Percentiles rank a stretch among this genome's conserved stretches.
These are phyloP conservation scores for Aplodontia rufa DNA, from an alignment of 2,113 vertebrate genomes.

Conservation along the genomic window DNA sequence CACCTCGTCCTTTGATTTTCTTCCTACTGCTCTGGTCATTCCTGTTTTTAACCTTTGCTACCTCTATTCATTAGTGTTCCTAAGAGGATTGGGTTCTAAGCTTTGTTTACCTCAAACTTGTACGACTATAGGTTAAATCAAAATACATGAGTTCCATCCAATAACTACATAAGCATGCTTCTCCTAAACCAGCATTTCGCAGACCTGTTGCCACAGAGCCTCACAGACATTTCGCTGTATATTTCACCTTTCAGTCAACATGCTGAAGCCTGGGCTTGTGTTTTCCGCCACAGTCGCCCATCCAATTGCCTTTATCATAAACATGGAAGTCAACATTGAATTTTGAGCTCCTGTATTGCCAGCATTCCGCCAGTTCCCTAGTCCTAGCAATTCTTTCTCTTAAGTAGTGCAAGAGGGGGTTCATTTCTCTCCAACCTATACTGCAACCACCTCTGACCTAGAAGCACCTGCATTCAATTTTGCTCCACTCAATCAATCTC, in stretches of 20 bases:
- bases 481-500: neutral
- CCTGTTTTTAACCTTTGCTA: neutral
- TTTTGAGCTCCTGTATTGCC: neutral
- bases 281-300: neutral
- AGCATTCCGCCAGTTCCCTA: neutral
- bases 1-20: neutral
- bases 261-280: neutral
- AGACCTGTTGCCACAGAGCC: neutral
- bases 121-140: neutral
- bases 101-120: neutral
- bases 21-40: neutral
- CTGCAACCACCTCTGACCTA: neutral
- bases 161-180: neutral
- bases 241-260: neutral
- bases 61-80: neutral
- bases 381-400: neutral
- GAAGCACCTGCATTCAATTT: neutral
- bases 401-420: too few relatives aligned
- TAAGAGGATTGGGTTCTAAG: neutral
- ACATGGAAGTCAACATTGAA: neutral
- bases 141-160: neutral
- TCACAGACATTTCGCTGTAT: neutral
- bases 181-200: neutral
- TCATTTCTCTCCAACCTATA: neutral
- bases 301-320: neutral